Conservation (phyloP, 1,140 invertebrate genomes). For the Berghia stephanieae region DNA sequence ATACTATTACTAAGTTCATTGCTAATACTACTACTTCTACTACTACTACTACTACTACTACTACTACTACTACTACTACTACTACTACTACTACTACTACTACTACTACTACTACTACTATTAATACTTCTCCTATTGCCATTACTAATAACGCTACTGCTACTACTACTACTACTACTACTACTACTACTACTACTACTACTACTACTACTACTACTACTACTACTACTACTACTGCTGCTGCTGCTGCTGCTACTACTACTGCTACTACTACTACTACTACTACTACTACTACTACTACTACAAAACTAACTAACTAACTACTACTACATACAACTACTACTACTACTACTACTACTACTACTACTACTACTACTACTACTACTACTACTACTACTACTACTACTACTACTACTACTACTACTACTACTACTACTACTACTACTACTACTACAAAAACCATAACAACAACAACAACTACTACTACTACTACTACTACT, state of each 20-base stretch:
- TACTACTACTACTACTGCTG: constrained; percentile 6
- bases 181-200: constrained; percentile 7
- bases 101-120: constrained; percentile 8
- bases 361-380: constrained; percentile 3
- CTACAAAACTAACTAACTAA: not conserved
- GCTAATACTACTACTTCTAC: too few relatives aligned
- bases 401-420: constrained; percentile 8
- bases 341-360: constrained; percentile 1
- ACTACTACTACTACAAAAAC: constrained; percentile 7
- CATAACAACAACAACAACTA: not conserved
- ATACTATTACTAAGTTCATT: too few relatives aligned
- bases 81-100: constrained; percentile 3
- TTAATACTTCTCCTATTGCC: not conserved
- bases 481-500: constrained; percentile 3
- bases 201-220: constrained; percentile 7
- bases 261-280: constrained; percentile 3
- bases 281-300: not conserved
- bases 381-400: constrained; percentile 7
- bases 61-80: constrained; percentile 7
- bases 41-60: constrained; percentile 8
- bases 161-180: constrained; percentile 7
- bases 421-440: constrained; percentile 3
- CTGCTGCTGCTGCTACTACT: not conserved
- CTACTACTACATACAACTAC: not conserved
- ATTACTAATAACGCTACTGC: too few relatives aligned